Evolutionary conservation across 2,113 vertebrate genomes (phyloP).

Genomic region (Corydoras maculifer): DNA sequence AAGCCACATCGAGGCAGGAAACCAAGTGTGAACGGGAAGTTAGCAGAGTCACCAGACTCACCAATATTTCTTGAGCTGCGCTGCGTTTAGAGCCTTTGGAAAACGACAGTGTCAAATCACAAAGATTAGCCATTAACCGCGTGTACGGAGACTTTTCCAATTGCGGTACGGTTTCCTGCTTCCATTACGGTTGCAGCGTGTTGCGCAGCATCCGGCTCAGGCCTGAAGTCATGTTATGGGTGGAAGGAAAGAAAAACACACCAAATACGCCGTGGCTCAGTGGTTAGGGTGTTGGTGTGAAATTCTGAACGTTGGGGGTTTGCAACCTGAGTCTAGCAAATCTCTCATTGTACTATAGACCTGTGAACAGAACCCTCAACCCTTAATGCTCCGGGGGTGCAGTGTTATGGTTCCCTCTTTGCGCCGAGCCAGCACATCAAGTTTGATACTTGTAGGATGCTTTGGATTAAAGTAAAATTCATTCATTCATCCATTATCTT

Average conservation of each 20-base stretch:
- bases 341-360: too few relatives aligned
- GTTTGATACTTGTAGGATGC: too few relatives aligned
- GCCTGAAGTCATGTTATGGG: neutral
- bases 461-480: too few relatives aligned
- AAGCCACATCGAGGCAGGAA: slow-evolving; percentile 48
- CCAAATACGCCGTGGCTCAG: neutral
- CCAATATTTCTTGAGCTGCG: slow-evolving; percentile 49
- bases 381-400: too few relatives aligned
- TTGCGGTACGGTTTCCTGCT: neutral
- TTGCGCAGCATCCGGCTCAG: neutral
- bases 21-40: slow-evolving; percentile 56
- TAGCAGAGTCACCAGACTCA: slow-evolving; percentile 45
- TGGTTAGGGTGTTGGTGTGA: neutral
- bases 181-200: neutral
- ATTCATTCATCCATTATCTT: too few relatives aligned
- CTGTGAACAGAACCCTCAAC: too few relatives aligned
- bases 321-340: too few relatives aligned
- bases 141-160: slow-evolving; percentile 5
- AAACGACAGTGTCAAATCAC: slow-evolving; percentile 36
- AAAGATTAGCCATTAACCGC: slow-evolving; percentile 9
- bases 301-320: too few relatives aligned
- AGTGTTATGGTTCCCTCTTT: too few relatives aligned
- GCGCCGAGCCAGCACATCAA: too few relatives aligned
- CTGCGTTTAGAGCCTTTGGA: slow-evolving; percentile 35
- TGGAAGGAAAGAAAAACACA: too few relatives aligned